phyloP scores from a whole-genome alignment of 2,888 invertebrate species.

The Mythimna pallens region DNA sequence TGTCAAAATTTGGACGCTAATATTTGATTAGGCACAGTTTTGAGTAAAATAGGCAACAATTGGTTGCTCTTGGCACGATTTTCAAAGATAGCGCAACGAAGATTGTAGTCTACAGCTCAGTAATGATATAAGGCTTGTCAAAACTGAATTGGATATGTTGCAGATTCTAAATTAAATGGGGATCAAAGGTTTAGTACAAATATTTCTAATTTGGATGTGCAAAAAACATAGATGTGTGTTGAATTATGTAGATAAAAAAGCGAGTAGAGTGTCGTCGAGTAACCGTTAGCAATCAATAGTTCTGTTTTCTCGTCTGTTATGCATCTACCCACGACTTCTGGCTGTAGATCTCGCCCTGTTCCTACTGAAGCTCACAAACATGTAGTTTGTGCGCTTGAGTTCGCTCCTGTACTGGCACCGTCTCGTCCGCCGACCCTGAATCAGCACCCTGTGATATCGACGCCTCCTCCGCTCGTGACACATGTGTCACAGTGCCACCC shows the following conservation, averaged over 20 bases:
- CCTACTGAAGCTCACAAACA: constrained; percentile 55
- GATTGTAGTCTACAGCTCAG: constrained; percentile 14
- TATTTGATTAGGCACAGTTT: constrained; percentile 30
- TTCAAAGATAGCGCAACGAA: constrained; percentile 21
- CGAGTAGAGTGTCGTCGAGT: constrained; percentile 78
- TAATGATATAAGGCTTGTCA: constrained; percentile 10
- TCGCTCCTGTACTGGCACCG: constrained; percentile 71
- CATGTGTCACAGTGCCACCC: constrained; percentile 47
- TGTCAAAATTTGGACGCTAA: constrained; percentile 34
- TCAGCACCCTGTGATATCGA: constrained; percentile 67
- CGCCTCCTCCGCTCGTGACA: constrained; percentile 45
- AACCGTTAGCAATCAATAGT: constrained; percentile 77
- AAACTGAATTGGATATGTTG: constrained; percentile 46
- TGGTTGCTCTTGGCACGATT: constrained; percentile 31
- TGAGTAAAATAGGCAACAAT: constrained; percentile 16
- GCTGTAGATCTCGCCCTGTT: constrained; percentile 64
- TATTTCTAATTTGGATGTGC: constrained; percentile 23
- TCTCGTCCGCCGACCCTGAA: constrained; percentile 68
- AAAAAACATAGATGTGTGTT: constrained; percentile 44
- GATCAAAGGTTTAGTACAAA: constrained; percentile 45
- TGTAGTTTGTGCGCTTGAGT: constrained; percentile 47
- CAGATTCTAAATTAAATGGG: constrained; percentile 47
- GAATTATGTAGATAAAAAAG: constrained; percentile 31
- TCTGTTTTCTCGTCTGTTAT: constrained; percentile 82
- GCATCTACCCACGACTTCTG: constrained; percentile 80